Evolutionary conservation across 2,797 vertebrate species (phyloP).

Genomic region (Protosalanx chinensis): DNA sequence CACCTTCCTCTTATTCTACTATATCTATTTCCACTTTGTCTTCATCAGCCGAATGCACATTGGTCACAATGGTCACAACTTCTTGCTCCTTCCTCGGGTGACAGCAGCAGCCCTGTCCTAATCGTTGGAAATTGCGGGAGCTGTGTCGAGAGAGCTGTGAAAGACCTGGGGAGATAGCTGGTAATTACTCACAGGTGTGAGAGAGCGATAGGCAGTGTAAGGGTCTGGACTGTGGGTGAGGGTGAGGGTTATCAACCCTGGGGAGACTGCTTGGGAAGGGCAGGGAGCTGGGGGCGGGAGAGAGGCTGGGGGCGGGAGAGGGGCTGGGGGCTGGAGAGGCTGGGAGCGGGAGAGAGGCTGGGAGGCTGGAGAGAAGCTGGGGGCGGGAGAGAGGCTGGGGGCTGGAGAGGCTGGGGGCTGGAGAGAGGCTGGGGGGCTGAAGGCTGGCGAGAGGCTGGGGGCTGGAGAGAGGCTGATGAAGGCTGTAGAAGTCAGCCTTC

Average conservation of each 20-base stretch:
- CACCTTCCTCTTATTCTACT: neutral
- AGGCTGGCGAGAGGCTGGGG: neutral
- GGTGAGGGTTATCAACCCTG: conserved; percentile 25
- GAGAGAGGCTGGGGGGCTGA: neutral
- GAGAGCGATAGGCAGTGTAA: conserved; percentile 45
- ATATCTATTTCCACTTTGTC: neutral
- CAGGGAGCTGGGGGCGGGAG: neutral
- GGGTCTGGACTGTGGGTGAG: conserved; percentile 29
- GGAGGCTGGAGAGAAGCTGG: too few species aligned
- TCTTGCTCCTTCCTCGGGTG: neutral
- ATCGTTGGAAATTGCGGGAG: conserved; percentile 9
- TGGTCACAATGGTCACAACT: conserved; percentile 1
- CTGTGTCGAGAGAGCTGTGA: conserved; percentile 22
- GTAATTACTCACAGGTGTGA: conserved; percentile 49
- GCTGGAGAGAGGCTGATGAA: too few species aligned
- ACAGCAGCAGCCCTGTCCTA: conserved; percentile 9
- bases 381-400: too few species aligned
- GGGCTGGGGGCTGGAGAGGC: too few species aligned
- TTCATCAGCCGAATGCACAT: conserved; percentile 2
- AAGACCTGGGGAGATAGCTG: conserved; percentile 48
- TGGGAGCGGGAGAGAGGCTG: too few species aligned
- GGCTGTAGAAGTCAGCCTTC: neutral
- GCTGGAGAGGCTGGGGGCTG: neutral
- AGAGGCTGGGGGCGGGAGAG: neutral
- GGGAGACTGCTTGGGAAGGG: conserved; percentile 32